Conservation (phyloP, 2,113 vertebrate genomes). For the Dromiciops gliroides region DNA sequence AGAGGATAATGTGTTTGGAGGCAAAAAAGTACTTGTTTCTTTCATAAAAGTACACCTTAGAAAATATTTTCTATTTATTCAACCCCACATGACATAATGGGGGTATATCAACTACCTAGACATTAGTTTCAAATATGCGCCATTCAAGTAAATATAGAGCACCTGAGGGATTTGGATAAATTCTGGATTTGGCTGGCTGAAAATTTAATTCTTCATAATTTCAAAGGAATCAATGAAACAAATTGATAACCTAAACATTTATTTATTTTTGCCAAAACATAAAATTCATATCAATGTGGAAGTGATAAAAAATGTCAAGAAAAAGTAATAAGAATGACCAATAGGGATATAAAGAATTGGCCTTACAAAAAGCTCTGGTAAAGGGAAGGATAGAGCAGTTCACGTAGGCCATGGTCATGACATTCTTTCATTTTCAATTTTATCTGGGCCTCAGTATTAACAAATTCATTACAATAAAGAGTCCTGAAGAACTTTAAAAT, state of each 20-base stretch:
- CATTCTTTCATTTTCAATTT: not conserved
- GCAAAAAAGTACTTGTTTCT: not conserved
- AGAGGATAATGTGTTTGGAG: not conserved
- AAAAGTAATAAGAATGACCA: not conserved
- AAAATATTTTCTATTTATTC: not conserved
- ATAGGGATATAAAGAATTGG: not conserved
- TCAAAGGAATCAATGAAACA: not conserved
- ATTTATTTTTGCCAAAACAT: not conserved
- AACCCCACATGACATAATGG: not conserved
- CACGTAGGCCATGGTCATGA: not conserved
- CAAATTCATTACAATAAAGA: not conserved
- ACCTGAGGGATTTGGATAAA: not conserved
- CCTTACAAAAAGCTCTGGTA: not conserved
- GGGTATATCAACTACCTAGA: not conserved
- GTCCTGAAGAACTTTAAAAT: not conserved
- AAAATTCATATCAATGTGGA: not conserved
- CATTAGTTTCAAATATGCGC: not conserved
- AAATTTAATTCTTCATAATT: not conserved
- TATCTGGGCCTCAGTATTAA: not conserved
- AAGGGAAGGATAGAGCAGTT: not conserved
- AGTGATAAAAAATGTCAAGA: not conserved
- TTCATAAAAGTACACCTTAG: not conserved
- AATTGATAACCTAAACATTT: not conserved
- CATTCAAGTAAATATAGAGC: not conserved
- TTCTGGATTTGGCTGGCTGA: not conserved